Evolutionary conservation across 2,113 vertebrate species (phyloP).

Genomic region (Numenius arquata): DNA sequence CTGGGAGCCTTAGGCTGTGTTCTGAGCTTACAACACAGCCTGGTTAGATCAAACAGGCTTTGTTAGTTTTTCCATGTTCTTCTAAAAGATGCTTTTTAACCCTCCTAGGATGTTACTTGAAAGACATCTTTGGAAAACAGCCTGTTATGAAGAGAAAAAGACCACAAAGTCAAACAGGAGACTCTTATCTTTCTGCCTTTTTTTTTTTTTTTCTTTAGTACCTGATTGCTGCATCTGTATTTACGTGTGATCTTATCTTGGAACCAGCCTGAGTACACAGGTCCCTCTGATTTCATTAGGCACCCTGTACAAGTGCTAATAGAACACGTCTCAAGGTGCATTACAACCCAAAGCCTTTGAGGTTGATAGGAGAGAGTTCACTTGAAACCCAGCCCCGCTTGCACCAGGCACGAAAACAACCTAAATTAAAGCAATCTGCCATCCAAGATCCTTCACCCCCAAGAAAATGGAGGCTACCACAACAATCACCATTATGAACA

Average conservation of each 20-base stretch:
- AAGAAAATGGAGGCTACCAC: not conserved
- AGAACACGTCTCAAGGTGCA: not conserved
- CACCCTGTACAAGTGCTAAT: not conserved
- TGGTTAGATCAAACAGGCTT: not conserved
- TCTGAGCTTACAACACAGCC: not conserved
- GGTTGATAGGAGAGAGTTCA: not conserved
- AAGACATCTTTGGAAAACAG: not conserved
- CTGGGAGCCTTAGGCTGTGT: not conserved
- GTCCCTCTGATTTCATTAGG: not conserved
- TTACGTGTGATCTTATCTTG: not conserved
- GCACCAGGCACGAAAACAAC: not conserved
- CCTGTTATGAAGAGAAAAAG: not conserved
- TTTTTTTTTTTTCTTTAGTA: not conserved
- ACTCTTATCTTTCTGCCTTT: not conserved
- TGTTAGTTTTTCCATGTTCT: not conserved
- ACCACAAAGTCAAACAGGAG: constrained; percentile 22
- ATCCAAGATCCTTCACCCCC: not conserved
- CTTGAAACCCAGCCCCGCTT: not conserved
- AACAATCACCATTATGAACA: not conserved
- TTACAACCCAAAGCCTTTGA: not conserved
- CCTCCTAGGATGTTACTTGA: not conserved
- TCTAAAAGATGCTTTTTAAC: not conserved
- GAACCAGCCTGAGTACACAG: not conserved
- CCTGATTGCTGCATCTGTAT: not conserved
- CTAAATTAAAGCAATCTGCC: not conserved